Percentiles rank a stretch among this genome's conserved stretches.
Evolutionary conservation across 2,113 vertebrate species (phyloP).

Genomic region (Tachuris rubrigastra): DNA sequence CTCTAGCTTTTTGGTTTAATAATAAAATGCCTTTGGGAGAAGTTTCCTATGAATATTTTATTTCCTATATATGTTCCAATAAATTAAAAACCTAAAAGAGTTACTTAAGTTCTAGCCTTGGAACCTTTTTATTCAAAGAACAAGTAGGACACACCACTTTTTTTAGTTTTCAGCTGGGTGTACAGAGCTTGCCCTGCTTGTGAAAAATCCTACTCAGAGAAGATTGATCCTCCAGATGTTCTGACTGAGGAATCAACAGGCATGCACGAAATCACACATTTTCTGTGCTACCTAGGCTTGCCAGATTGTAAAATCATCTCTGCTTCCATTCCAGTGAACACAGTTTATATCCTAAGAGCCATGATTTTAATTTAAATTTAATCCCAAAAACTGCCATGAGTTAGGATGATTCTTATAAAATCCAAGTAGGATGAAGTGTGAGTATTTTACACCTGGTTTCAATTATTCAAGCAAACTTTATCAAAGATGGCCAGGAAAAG

Average conservation of each 20-base stretch:
- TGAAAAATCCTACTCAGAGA: background rate
- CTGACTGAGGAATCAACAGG: background rate
- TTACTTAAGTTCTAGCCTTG: conserved; percentile 31
- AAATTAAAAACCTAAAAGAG: conserved; percentile 41
- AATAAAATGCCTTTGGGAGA: conserved; percentile 58
- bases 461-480: background rate
- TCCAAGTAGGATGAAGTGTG: background rate
- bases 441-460: background rate
- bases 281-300: background rate
- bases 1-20: conserved; percentile 36
- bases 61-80: conserved; percentile 39
- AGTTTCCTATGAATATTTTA: conserved; percentile 58
- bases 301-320: background rate
- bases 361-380: background rate
- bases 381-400: background rate
- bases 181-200: background rate
- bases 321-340: background rate
- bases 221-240: background rate
- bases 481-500: background rate
- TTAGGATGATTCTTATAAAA: background rate
- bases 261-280: background rate
- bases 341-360: background rate
- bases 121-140: conserved; percentile 20
- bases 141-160: background rate
- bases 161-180: background rate